Evolutionary conservation across 2,888 invertebrate species (phyloP).

Genomic region (Caenorhabditis macrosperma): DNA sequence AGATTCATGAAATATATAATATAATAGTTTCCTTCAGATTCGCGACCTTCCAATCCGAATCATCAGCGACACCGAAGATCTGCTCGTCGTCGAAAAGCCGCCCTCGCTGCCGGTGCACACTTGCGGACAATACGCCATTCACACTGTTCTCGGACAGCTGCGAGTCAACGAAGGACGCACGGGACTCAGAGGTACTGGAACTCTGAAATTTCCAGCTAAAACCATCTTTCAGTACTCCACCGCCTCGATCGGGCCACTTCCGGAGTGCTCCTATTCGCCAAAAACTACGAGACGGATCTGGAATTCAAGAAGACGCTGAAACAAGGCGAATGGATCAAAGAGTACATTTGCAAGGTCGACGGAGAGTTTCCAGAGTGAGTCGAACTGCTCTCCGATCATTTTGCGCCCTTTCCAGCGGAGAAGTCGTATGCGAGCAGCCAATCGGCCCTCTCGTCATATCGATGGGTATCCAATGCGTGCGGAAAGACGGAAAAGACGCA

Average conservation of each 20-base stretch:
- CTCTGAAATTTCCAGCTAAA: background rate
- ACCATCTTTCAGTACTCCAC: slow-evolving; percentile 73
- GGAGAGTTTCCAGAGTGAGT: slow-evolving; percentile 93
- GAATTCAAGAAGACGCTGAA: slow-evolving; percentile 94
- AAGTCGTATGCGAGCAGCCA: slow-evolving; percentile 75
- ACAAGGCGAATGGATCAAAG: slow-evolving; percentile 92
- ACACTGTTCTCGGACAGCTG: slow-evolving; percentile 95
- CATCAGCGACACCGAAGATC: slow-evolving; percentile 97
- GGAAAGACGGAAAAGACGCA: slow-evolving; percentile 86
- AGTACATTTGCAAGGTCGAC: slow-evolving; percentile 95
- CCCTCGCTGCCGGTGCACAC: slow-evolving; percentile 85
- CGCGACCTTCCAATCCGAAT: slow-evolving; percentile 93
- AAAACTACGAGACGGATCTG: slow-evolving; percentile 92
- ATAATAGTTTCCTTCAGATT: slow-evolving; percentile 81
- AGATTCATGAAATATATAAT: too few species aligned
- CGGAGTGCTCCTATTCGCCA: slow-evolving; percentile 92
- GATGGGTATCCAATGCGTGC: slow-evolving; percentile 95
- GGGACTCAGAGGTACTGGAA: slow-evolving; percentile 72
- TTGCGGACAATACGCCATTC: slow-evolving; percentile 97
- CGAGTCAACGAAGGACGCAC: slow-evolving; percentile 90
- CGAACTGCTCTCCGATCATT: background rate
- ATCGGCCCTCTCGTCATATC: slow-evolving; percentile 85
- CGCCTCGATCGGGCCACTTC: slow-evolving; percentile 91
- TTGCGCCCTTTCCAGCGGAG: slow-evolving; percentile 68
- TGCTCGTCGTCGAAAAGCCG: slow-evolving; percentile 88